phyloP scores from a whole-genome alignment of 2,113 vertebrate genomes.

The Arenaria interpres region DNA sequence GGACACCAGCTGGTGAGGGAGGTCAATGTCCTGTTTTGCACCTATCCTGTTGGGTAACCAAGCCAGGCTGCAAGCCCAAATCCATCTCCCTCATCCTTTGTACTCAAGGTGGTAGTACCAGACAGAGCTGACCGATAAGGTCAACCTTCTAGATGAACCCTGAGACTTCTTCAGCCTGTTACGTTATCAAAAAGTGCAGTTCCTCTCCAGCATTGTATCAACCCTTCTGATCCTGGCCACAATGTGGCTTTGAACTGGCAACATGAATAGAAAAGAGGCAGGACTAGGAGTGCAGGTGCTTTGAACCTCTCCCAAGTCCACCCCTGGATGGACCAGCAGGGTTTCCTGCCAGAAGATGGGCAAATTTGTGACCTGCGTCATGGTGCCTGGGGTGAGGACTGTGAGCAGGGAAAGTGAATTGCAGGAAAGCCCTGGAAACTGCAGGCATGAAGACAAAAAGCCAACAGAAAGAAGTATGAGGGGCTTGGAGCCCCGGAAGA shows the following conservation, averaged over 20 bases:
- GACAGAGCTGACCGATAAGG: background rate
- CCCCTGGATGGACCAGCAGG: accelerated
- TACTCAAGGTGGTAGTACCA: background rate
- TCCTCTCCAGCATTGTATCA: accelerated
- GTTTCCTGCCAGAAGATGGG: background rate
- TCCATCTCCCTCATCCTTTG: background rate
- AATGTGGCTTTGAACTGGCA: background rate
- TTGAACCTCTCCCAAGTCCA: background rate
- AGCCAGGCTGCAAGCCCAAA: background rate
- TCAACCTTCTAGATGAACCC: background rate
- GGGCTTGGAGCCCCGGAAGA: background rate
- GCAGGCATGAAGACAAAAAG: background rate
- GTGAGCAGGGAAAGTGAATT: background rate
- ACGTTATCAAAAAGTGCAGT: background rate
- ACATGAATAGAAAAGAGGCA: background rate
- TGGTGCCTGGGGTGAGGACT: background rate
- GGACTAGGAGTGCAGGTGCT: background rate
- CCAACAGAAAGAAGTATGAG: background rate
- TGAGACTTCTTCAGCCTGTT: background rate
- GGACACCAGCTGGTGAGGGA: background rate
- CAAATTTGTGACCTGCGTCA: background rate
- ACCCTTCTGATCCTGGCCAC: background rate
- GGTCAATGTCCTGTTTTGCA: background rate
- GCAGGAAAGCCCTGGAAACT: background rate
- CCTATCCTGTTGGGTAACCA: background rate